Base-by-base conservation (phyloP, 2,797 vertebrate genomes). In the Jordanella pulchra region DNA sequence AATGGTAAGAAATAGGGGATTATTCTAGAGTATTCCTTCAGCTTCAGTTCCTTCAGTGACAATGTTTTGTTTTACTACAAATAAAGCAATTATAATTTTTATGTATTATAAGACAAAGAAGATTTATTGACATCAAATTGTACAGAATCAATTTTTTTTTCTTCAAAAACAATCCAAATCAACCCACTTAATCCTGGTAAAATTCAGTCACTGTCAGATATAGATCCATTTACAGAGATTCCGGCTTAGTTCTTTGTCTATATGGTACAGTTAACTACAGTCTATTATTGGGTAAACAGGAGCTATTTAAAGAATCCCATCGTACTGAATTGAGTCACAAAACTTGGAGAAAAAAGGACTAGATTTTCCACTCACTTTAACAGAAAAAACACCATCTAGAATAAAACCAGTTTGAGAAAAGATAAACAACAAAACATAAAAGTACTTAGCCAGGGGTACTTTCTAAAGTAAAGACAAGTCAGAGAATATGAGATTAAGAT, bases 1-100 rank as follows among this genome's bases (percentile, higher is more conserved):
- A 71, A 35, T 32, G 12, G 70, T 73, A 67, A 48, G n/a, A 54
- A 68, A 72, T 67, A 69, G 48, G 58, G 69, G 32, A 66, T 67
- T 68, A 6, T 14, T 53, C 13, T 68, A 25, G 67, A 48, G 42
- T 58, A 68, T 65, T 71, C 61, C 53, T 61, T 65, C 65, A 77
- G 60, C 55, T 39, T 67, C 35, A 39, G 9, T 27, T 67, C 15
- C 15, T 0, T 25, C 25, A 28, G 6, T 7, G 44, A 32, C 17
- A 58, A 56, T 23, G 2, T 72, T 69, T 70, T 71, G 12, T 73
- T 54, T 78, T 23, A 1, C 12, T 6, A 60, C 30, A 60, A 35
- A 35, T 35, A 32, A 21, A 23, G 18, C 28, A 12, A 3, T 60
- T 35, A 17, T 35, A 35, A 60, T 12, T 60, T 32, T 56, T 15